Percentiles rank a stretch among this genome's conserved stretches.
Conservation (phyloP, 2,797 vertebrate species). For the Cichlasoma orientale region DNA sequence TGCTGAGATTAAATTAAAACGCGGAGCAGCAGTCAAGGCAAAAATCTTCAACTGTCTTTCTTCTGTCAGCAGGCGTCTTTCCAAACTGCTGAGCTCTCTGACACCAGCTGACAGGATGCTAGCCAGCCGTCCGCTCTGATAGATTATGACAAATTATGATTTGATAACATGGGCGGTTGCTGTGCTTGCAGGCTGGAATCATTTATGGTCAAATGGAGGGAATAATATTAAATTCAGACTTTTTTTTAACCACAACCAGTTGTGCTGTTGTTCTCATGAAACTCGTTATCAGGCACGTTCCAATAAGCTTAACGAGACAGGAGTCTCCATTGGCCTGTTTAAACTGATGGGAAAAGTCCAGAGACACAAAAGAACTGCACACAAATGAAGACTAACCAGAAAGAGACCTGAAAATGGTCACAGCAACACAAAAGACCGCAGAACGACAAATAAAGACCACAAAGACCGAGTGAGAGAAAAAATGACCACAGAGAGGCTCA, state of each 20-base stretch:
- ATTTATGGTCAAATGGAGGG: neutral
- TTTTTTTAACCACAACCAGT: neutral
- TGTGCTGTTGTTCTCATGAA: neutral
- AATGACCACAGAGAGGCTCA: neutral
- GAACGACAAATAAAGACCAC: too few relatives aligned
- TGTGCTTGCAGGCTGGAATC: accelerated
- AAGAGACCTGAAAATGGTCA: accelerated
- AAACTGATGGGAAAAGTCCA: neutral
- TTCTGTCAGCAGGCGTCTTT: conserved; percentile 33
- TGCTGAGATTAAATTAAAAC: neutral
- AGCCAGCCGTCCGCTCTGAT: conserved; percentile 1
- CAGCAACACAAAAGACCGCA: too few relatives aligned
- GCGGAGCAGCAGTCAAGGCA: neutral
- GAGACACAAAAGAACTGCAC: neutral
- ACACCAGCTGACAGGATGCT: conserved; percentile 37
- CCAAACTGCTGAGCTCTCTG: conserved; percentile 29
- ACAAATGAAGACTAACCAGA: neutral
- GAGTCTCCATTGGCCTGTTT: neutral
- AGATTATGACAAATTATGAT: conserved; percentile 16
- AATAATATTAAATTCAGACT: neutral
- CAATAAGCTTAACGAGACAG: neutral
- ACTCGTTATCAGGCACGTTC: neutral
- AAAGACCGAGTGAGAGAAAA: too few relatives aligned
- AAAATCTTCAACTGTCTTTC: conserved; percentile 17
- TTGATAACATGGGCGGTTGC: neutral